Percentiles rank a stretch among this genome's conserved stretches.
Conservation (phyloP, 2,113 vertebrate genomes). For the Dasyurus viverrinus region DNA sequence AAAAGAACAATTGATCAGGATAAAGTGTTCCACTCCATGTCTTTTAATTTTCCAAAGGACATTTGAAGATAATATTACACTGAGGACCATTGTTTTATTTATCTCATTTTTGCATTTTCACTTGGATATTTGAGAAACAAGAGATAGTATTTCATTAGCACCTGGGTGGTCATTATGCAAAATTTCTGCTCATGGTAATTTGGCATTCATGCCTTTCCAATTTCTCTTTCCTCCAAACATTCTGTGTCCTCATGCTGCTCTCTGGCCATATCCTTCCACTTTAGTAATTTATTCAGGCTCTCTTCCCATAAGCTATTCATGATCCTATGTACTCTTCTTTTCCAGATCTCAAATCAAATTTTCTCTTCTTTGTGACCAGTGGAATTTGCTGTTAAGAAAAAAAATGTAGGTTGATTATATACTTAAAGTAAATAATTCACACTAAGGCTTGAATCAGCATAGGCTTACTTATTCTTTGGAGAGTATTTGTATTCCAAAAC, state of each 20-base stretch:
- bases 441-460: neutral
- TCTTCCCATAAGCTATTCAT: neutral
- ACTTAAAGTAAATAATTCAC: neutral
- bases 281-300: neutral
- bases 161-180: neutral
- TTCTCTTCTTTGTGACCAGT: neutral
- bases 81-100: constrained; percentile 3
- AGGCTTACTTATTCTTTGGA: neutral
- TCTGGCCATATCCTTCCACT: neutral
- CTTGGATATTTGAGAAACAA: neutral
- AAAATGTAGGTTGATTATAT: neutral
- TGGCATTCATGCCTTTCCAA: neutral
- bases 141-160: neutral
- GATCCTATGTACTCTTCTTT: neutral
- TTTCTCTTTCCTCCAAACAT: neutral
- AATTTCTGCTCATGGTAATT: neutral
- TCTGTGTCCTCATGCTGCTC: neutral
- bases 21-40: too few relatives aligned
- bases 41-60: neutral
- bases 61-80: neutral
- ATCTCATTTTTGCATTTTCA: constrained; percentile 10
- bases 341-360: neutral
- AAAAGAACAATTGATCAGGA: neutral
- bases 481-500: neutral
- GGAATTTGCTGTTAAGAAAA: neutral